Conservation (phyloP, 2,888 invertebrate genomes). For the Troides aeacus region DNA sequence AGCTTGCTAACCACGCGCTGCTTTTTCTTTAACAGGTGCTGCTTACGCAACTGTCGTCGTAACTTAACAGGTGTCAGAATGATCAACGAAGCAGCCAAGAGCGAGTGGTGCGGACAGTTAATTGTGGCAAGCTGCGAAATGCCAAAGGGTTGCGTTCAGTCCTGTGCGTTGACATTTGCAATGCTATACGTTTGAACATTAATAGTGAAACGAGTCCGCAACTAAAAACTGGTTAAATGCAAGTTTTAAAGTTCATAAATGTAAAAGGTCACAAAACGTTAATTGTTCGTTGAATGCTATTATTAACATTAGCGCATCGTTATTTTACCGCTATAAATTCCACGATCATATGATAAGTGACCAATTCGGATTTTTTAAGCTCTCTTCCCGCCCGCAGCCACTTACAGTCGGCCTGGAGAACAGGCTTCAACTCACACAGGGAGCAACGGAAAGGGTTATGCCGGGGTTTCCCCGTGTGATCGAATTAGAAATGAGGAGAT, state of each 20-base stretch:
- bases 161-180: constrained; percentile 13
- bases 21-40: constrained; percentile 46
- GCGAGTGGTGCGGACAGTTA: constrained; percentile 34
- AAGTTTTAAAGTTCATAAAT: constrained; percentile 13
- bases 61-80: constrained; percentile 60
- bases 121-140: constrained; percentile 28
- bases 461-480: too few species aligned
- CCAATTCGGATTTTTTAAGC: too few species aligned
- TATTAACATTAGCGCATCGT: not conserved
- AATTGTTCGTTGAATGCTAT: constrained; percentile 1
- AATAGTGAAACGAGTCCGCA: constrained; percentile 1
- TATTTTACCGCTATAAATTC: not conserved
- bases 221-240: constrained; percentile 1
- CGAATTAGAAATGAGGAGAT: too few species aligned
- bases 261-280: constrained; percentile 7
- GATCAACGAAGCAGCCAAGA: constrained; percentile 33
- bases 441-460: too few species aligned
- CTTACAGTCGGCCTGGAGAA: too few species aligned
- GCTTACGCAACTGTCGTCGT: constrained; percentile 44
- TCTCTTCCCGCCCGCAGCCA: too few species aligned
- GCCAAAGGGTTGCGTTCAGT: constrained; percentile 23
- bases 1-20: constrained; percentile 41
- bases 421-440: too few species aligned
- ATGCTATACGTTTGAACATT: constrained; percentile 9
- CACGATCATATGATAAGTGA: not conserved